Evolutionary conservation across 2,113 vertebrate species (phyloP), one percentile per base, ranked within the genome.

Genomic region (Cyphomyrus discorhynchus): DNA sequence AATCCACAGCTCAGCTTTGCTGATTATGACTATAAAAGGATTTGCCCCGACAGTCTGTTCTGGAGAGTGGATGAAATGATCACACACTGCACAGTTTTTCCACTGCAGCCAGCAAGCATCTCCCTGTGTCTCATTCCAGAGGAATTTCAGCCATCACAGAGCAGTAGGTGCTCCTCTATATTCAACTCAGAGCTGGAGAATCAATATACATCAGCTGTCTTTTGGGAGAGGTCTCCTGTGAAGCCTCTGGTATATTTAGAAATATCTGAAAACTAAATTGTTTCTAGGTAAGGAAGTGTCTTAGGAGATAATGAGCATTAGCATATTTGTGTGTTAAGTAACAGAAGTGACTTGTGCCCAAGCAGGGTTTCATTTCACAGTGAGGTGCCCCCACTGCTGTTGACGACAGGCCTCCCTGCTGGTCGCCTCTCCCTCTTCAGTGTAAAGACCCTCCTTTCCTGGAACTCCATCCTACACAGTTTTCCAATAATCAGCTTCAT

Each of bases 11-110:
- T 77, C 39, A 19, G n/a, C 13, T 7, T 6, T 49, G 66, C 62
- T 21, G 10, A 47, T 88, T 46, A 52, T 31, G 13, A n/a, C 88
- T 24, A 88, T 88, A 88, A 47, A 88, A 88, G 46, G 27, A 47
- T 9, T 27, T 46, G 13, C 24, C 11, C 87, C 4, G 3, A 45
- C 9, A n/a, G 19, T 11, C 45, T 77, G 66, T 47, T 50, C 45
- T n/a, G 19, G 83, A 86, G 88, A 74, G 66, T 80, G 62, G 27
- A 80, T 47, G 88, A 86, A 50, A 15, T 50, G 46, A 52, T 47
- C 45, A 74, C 87, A 74, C 87, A 17, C 83, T 86, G 21, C 21
- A 49, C 2, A 10, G n/a, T 27, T 86, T 50, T 86, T 86, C 45
- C 47, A 27, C 45, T n/a, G 24, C 83, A 86, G 8, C 46, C n/a